phyloP scores from a whole-genome alignment of 1,140 invertebrate species.

The Drosophila nigrodunni region DNA sequence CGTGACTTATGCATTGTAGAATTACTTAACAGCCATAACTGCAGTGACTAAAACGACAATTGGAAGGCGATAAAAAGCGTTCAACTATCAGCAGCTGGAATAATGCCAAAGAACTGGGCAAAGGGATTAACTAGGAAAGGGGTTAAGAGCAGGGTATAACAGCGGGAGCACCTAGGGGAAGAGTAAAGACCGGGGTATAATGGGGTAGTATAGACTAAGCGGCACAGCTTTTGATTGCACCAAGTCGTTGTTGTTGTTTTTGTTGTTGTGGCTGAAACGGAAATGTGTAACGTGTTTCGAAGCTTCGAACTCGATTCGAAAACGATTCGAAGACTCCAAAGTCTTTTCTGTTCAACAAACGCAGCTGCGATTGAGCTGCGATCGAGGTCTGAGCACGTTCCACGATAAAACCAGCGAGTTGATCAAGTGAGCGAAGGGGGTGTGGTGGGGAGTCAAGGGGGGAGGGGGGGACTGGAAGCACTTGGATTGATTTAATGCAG shows the following conservation, averaged over 20 bases:
- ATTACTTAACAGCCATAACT: slow-evolving; percentile 64
- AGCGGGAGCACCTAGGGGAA: not conserved
- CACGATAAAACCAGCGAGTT: not conserved
- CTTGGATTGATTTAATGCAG: not conserved
- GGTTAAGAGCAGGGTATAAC: not conserved
- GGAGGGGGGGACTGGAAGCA: not conserved
- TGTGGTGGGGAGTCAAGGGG: not conserved
- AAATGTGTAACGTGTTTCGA: slow-evolving; percentile 73
- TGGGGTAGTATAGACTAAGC: slow-evolving; percentile 2
- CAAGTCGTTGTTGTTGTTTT: slow-evolving; percentile 3
- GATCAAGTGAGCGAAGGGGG: not conserved
- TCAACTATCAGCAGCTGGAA: slow-evolving; percentile 61
- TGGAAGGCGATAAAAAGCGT: slow-evolving; percentile 49
- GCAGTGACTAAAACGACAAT: slow-evolving; percentile 44
- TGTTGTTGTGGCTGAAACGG: slow-evolving; percentile 38
- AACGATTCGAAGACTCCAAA: slow-evolving; percentile 13
- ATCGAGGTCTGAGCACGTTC: slow-evolving; percentile 51
- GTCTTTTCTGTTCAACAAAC: not conserved
- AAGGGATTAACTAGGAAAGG: slow-evolving; percentile 1
- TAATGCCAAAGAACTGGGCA: slow-evolving; percentile 47
- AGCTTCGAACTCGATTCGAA: slow-evolving; percentile 14
- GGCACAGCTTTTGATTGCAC: slow-evolving; percentile 56
- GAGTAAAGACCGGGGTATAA: not conserved
- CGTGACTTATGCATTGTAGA: slow-evolving; percentile 73
- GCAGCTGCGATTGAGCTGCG: slow-evolving; percentile 30